phyloP scores from a whole-genome alignment of 2,113 vertebrate species.

The Sinosuthora webbiana region DNA sequence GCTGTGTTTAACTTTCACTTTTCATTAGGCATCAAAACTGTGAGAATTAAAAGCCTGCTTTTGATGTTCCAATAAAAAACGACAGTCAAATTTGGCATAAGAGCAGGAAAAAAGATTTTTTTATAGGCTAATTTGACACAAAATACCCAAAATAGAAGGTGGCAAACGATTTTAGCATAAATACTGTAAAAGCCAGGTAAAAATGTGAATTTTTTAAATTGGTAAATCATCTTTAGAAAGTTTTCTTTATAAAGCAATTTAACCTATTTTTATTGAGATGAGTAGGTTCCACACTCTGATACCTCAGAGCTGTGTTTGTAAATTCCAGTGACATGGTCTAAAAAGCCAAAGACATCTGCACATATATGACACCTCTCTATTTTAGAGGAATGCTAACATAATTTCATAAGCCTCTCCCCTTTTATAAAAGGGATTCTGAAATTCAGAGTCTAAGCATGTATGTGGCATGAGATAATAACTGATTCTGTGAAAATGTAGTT shows the following conservation, averaged over 20 bases:
- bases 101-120: constrained; percentile 57
- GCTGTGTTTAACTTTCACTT: constrained; percentile 83
- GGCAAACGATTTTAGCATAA: background rate
- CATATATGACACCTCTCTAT: background rate
- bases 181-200: background rate
- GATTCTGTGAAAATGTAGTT: background rate
- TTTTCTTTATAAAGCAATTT: background rate
- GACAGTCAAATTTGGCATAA: constrained; percentile 77
- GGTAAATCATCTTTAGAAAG: background rate
- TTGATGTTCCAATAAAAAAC: constrained; percentile 76
- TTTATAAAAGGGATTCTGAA: background rate
- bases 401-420: background rate
- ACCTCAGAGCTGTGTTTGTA: background rate
- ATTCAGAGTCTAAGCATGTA: background rate
- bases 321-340: background rate
- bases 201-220: background rate
- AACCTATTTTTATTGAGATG: background rate
- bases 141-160: constrained; percentile 4
- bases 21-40: constrained; percentile 82
- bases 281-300: background rate
- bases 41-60: constrained; percentile 79
- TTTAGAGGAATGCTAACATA: background rate
- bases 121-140: constrained; percentile 53
- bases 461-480: background rate
- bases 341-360: background rate